Conservation (phyloP, 92 coral and sea anemone species). For the Scolanthus callimorphus region DNA sequence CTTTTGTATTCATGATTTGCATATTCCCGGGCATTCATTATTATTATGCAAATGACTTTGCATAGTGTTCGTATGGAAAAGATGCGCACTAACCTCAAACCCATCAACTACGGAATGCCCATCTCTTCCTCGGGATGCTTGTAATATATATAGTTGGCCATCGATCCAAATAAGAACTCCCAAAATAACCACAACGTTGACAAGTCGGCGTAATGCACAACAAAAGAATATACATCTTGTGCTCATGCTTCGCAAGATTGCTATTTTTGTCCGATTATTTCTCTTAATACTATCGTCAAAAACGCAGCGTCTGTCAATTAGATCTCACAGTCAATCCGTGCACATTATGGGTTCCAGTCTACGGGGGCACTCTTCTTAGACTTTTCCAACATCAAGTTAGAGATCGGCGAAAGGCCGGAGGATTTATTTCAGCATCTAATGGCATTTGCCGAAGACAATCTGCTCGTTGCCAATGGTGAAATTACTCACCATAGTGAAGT, state of each 20-base stretch:
- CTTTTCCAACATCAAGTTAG: conserved; percentile 28
- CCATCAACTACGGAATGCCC: too few species aligned
- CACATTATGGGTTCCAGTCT: too few species aligned
- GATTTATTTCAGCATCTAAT: conserved; percentile 18
- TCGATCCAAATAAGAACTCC: too few species aligned
- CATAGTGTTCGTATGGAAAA: too few species aligned
- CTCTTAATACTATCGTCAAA: conserved; percentile 25
- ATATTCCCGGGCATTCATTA: too few species aligned
- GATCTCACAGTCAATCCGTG: conserved; percentile 31
- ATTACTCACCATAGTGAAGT: conserved; percentile 40
- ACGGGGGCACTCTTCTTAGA: conserved; percentile 36
- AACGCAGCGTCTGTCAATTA: conserved; percentile 27
- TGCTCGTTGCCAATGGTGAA: conserved; percentile 17
- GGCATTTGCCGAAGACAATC: conserved; percentile 21
- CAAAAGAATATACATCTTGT: conserved; percentile 22
- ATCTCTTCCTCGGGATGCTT: too few species aligned
- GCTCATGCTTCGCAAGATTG: conserved; percentile 45
- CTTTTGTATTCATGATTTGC: too few species aligned
- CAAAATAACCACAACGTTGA: too few species aligned
- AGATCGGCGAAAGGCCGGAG: conserved; percentile 35
- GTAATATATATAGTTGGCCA: too few species aligned
- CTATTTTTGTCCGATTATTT: conserved; percentile 34
- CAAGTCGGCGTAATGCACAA: too few species aligned
- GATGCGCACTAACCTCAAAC: too few species aligned
- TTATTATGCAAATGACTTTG: too few species aligned